Conservation (phyloP, 2,797 vertebrate species). For the Artibeus lituratus region DNA sequence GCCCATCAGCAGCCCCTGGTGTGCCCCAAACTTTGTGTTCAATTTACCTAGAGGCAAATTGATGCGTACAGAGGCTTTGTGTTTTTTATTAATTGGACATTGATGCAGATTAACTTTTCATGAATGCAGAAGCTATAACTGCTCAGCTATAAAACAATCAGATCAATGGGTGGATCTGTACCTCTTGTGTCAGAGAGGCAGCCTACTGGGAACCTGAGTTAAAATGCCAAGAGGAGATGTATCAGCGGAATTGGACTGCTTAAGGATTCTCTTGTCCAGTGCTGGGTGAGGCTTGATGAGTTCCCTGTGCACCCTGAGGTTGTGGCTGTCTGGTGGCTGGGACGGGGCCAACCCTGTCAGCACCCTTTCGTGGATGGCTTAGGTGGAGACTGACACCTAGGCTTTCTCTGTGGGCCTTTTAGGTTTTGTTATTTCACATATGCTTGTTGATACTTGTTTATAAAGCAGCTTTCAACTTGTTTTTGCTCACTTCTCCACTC, state of each 20-base stretch:
- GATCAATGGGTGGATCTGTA: fast-evolving
- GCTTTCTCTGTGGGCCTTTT: not conserved
- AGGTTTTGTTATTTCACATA: not conserved
- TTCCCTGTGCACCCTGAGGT: not conserved
- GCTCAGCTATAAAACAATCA: not conserved
- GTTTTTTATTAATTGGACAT: not conserved
- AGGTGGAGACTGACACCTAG: not conserved
- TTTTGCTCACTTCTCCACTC: not conserved
- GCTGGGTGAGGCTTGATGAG: fast-evolving
- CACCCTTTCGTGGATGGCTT: not conserved
- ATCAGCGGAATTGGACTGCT: not conserved
- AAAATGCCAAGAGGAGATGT: not conserved
- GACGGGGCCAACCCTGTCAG: not conserved
- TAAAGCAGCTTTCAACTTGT: not conserved
- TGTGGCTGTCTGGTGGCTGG: fast-evolving
- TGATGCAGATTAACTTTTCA: not conserved
- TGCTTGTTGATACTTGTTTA: not conserved
- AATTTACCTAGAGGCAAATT: not conserved
- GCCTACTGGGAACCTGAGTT: not conserved
- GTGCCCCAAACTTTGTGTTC: not conserved
- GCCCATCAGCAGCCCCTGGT: fast-evolving
- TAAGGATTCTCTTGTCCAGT: not conserved
- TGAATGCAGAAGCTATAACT: not conserved
- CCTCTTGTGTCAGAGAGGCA: not conserved
- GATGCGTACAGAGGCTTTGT: not conserved